These are phyloP conservation scores for Myrmecophaga tridactyla DNA, from an alignment of 2,113 vertebrate genomes.

Conservation along the genomic window DNA sequence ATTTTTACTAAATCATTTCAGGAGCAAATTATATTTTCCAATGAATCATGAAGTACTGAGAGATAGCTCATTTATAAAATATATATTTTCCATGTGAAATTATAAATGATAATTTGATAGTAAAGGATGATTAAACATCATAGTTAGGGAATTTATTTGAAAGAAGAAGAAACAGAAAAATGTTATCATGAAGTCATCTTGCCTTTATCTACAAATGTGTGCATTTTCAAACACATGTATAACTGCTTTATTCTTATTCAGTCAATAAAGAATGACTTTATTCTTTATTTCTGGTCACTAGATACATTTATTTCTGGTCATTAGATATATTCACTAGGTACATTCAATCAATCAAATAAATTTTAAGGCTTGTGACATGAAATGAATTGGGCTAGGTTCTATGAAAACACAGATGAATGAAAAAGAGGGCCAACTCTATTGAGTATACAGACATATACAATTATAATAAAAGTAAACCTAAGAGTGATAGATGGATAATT, in stretches of 20 bases:
- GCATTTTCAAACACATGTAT: background rate
- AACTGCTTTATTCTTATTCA: background rate
- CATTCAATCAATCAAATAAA: background rate
- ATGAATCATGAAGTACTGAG: background rate
- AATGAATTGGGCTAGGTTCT: background rate
- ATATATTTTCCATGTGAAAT: background rate
- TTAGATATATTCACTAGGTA: background rate
- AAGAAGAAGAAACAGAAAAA: background rate
- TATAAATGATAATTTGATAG: background rate
- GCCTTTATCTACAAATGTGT: too few relatives aligned
- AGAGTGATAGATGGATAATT: background rate
- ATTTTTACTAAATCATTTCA: background rate
- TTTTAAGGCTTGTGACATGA: background rate
- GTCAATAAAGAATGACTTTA: background rate
- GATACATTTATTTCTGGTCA: background rate
- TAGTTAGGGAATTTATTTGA: background rate
- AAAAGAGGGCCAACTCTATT: background rate
- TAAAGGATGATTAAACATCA: background rate
- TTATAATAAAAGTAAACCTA: background rate
- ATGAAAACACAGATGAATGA: background rate
- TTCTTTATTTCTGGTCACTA: background rate
- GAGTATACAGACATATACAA: background rate
- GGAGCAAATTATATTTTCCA: background rate
- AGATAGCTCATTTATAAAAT: background rate
- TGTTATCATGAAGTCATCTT: background rate